These are phyloP conservation scores for Mus spretus DNA, from an alignment of 2,797 vertebrate species.

Conservation along the genomic window DNA sequence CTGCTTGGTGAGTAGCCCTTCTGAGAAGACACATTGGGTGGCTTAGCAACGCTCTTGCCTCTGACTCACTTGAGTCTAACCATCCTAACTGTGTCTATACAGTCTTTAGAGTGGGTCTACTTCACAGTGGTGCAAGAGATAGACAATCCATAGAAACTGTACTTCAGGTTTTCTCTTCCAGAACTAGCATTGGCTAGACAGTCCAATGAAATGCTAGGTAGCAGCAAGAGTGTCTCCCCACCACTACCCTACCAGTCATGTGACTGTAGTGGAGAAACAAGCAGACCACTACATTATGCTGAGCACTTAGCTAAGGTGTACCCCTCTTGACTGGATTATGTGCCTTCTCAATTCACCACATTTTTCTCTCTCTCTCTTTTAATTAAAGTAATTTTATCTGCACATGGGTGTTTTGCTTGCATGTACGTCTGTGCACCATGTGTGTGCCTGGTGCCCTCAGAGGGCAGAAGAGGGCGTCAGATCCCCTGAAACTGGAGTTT, in stretches of 20 bases:
- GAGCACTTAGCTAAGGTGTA: background rate
- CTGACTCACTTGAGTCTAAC: background rate
- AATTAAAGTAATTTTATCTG: conserved; percentile 5
- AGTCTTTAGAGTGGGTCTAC: background rate
- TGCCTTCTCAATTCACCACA: background rate
- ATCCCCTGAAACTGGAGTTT: background rate
- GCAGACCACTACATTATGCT: background rate
- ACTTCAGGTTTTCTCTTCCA: background rate
- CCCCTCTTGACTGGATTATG: background rate
- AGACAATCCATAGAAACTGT: background rate
- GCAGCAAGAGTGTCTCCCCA: background rate
- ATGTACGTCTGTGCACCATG: background rate
- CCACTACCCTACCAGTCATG: too few relatives aligned
- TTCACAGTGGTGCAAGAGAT: background rate
- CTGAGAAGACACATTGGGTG: background rate
- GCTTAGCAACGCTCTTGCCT: background rate
- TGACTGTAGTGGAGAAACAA: background rate
- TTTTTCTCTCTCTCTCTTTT: background rate
- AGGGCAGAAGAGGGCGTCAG: background rate
- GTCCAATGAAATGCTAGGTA: background rate
- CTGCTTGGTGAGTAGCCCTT: conserved; percentile 91
- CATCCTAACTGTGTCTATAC: background rate
- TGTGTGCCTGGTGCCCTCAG: conserved; percentile 3
- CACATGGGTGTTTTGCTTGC: background rate
- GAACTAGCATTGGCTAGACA: background rate